phyloP scores from a whole-genome alignment of 2,888 invertebrate species.

The Lathronympha strigana region DNA sequence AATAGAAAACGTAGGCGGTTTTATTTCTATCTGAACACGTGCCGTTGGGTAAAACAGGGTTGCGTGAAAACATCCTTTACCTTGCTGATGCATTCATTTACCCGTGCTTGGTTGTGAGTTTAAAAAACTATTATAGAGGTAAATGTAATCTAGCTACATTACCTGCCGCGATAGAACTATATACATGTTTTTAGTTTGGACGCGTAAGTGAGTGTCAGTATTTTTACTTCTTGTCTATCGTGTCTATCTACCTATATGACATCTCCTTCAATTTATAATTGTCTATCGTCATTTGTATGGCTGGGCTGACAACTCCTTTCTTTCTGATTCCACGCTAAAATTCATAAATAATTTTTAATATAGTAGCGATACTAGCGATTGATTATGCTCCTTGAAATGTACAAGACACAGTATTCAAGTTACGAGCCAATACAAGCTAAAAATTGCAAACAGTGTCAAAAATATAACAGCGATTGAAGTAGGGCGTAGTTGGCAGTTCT shows the following conservation, averaged over 20 bases:
- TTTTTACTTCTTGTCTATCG: too few species aligned
- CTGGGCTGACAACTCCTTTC: neutral
- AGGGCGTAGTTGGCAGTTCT: constrained; percentile 29
- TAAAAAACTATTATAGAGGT: neutral
- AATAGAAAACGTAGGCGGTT: constrained; percentile 27
- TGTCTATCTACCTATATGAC: too few species aligned
- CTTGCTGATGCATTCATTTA: neutral
- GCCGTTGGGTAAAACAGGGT: constrained; percentile 5
- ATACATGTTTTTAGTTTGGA: too few species aligned
- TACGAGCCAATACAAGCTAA: neutral
- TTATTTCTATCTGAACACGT: constrained; percentile 22
- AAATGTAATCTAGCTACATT: too few species aligned
- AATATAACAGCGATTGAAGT: constrained; percentile 8
- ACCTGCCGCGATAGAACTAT: neutral
- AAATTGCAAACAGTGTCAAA: neutral
- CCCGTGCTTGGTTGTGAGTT: neutral
- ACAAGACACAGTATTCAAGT: neutral
- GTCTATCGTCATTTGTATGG: neutral
- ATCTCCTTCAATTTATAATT: neutral
- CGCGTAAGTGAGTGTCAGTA: too few species aligned
- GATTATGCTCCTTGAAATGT: neutral
- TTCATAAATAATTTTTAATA: too few species aligned
- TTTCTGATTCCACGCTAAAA: too few species aligned
- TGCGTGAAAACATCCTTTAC: neutral
- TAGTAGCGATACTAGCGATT: too few species aligned